Base-by-base conservation (phyloP, 2,113 vertebrate genomes). In the Grallaria varia region DNA sequence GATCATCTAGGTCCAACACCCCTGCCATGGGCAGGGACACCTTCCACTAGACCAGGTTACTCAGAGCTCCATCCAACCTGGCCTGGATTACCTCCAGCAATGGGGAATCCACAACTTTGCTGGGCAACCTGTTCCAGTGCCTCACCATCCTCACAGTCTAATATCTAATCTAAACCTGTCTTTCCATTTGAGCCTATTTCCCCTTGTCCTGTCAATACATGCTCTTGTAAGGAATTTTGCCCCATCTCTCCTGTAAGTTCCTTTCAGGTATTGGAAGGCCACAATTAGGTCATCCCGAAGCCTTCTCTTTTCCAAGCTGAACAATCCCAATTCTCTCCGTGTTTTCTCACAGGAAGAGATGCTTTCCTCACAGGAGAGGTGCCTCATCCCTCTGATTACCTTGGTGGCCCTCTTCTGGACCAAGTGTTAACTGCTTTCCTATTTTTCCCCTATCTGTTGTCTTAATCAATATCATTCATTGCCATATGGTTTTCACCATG, bases 1-100 rank as follows among this genome's bases (percentile, higher is more conserved):
- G 39, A 44, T 59, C 14, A 52, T 28, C 6, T 23, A 23, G 18
- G 50, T 81, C 18, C 37, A 73, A 0, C 14, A 22, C 31, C 18
- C 10, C 14, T 50, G 35, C 27, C 0, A 0, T 27, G 31, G 25
- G 13, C n/a, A 71, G 40, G 20, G 24, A 5, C 25, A 27, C 6
- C 9, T 31, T 56, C 13, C 42, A 13, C 39, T 49, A 22, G 17
- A 35, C 30, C 9, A 49, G 25, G 8, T 62, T 37, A 31, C 31
- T 73, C 59, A 58, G 56, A 66, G 49, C 25, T 14, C 11, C 50
- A 28, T 50, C 22, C 14, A 14, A 7, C 9, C 6, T 0, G 0
- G 22, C 12, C 33, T 74, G 44, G 18, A 58, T 9, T 35, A 60
- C 14, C 15, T 60, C 35, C 18, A 66, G 14, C 12, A 5, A 20